Evolutionary conservation across 2,113 vertebrate species (phyloP).

Genomic region (Vidua chalybeata): DNA sequence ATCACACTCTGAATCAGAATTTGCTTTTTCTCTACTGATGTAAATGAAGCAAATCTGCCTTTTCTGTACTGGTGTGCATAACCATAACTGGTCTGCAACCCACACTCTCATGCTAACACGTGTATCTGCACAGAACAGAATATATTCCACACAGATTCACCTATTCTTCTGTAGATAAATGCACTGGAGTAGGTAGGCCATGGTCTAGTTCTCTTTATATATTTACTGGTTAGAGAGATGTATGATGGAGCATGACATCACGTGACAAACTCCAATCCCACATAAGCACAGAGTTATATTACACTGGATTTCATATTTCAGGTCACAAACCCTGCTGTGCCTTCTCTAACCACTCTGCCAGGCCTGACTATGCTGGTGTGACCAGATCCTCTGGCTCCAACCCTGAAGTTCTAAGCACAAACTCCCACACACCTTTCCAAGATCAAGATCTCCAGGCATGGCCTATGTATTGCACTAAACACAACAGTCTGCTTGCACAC

Average conservation of each 20-base stretch:
- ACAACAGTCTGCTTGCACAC: neutral
- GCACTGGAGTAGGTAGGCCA: neutral
- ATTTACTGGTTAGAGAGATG: neutral
- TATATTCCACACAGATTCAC: neutral
- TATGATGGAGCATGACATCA: accelerated
- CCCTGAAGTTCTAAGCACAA: neutral
- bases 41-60: neutral
- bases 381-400: neutral
- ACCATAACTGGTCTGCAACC: neutral
- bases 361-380: neutral
- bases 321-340: neutral
- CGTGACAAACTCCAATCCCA: neutral
- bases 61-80: neutral
- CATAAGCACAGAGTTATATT: accelerated
- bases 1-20: neutral
- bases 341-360: neutral
- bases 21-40: neutral
- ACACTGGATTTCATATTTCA: neutral
- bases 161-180: neutral
- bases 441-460: neutral
- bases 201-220: neutral
- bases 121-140: neutral
- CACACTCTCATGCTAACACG: accelerated
- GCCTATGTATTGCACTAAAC: neutral
- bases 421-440: neutral